Base-by-base conservation (phyloP, 2,888 invertebrate species). In the Mechanitis messenoides region DNA sequence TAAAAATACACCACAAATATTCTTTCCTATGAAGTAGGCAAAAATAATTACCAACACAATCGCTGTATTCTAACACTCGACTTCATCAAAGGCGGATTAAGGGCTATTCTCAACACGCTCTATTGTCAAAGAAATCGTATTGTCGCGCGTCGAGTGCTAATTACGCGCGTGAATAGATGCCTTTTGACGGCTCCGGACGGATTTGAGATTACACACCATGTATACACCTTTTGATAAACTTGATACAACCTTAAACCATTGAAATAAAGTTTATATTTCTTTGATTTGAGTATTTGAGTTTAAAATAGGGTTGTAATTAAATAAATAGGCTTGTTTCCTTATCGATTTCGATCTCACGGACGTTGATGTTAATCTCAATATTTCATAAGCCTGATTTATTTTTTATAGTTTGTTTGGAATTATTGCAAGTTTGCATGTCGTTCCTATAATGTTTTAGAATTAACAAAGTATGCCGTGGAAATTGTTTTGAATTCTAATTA, bases 81-180 rank as follows among this genome's bases (percentile, higher is more conserved):
- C 60, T 65, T 66, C 72, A 75, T 70, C 72, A 72, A 74, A 71
- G 71, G 63, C 72, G 75, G 79, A 81, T 83, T 80, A 81, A 55
- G 70, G 74, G 77, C 73, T 69, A 75, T 72, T 76, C 77, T 74
- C 72, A 71, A 74, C 72, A 71, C 71, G 70, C 70, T 71, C 71
- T 72, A 79, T 80, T 81, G 83, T 82, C 77, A 74, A 74, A 74
- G 75, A 73, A 76, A 76, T 77, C 76, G 74, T 72, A 79, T 81
- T 78, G 80, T 78, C 71, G 69, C 71, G 65, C 72, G 77, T 78
- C 75, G 79, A 79, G 74, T 74, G 78, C 80, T 85, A 85, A 85
- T 85, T 84, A 83, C 77, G 70, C 78, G 79, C 76, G 65, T 79
- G 80, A 82, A 81, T 81, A 75, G 69, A 60, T 64, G 73, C 78